A percentile compares a stretch with the other conserved stretches of the same genome.
Evolutionary conservation across 2,113 vertebrate genomes (phyloP).

Genomic region (Otolemur garnettii): DNA sequence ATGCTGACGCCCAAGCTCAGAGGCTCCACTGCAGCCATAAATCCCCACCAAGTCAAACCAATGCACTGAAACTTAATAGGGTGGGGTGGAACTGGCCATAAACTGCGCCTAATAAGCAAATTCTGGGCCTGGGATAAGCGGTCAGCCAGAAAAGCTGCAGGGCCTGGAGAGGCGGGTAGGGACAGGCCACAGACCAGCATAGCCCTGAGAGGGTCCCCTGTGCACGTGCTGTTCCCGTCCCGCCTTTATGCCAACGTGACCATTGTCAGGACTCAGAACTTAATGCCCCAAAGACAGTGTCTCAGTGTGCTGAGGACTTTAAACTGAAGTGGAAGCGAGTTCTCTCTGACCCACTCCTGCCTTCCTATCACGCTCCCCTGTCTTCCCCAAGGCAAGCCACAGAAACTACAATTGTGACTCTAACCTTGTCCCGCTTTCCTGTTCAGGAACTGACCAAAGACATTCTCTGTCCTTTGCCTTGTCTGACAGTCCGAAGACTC

Average conservation of each 20-base stretch:
- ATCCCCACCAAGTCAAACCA: constrained; percentile 37
- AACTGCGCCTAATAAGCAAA: not conserved
- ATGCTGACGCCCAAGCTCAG: not conserved
- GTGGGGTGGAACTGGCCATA: not conserved
- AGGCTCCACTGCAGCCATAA: constrained; percentile 32
- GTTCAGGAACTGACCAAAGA: not conserved
- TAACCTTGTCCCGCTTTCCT: not conserved
- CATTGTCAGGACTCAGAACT: not conserved
- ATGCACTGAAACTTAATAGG: not conserved
- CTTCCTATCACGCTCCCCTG: not conserved
- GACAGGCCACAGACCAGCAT: not conserved
- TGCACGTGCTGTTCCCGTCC: not conserved
- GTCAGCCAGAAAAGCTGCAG: not conserved
- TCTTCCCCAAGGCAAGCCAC: not conserved
- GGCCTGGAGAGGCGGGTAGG: not conserved
- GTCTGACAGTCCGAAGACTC: not conserved
- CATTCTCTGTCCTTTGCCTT: not conserved
- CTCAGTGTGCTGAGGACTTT: not conserved
- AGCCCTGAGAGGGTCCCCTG: not conserved
- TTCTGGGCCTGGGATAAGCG: not conserved
- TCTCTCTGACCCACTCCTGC: not conserved
- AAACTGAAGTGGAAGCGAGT: not conserved
- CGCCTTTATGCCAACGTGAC: not conserved
- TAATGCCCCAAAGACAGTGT: not conserved
- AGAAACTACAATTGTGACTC: not conserved